Base-by-base conservation (phyloP, 2,888 invertebrate genomes). In the Dynastes hyllus region DNA sequence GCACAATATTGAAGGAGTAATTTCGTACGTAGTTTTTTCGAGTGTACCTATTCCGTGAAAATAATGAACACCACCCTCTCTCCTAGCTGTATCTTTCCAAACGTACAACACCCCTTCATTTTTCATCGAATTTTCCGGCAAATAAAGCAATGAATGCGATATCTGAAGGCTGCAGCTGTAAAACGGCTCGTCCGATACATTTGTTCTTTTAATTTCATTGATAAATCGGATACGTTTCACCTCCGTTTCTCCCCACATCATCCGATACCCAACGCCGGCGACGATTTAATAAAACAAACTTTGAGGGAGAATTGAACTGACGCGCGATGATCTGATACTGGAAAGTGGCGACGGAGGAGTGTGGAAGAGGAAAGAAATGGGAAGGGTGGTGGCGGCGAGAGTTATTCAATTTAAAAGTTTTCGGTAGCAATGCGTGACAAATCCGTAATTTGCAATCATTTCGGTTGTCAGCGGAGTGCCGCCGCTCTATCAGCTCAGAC, bases 371-470 rank as follows among this genome's bases (percentile, higher is more conserved):
- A 70, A 61, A 53, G 27, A 22, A 45, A 70, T 45, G 51, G 63
- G 5, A 58, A 71, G n/a, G 78, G n/a, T 45, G 40, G 66, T 40
- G 75, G 22, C 16, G 27, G 67, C 67, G 81, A 82, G 83, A 84
- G 85, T 85, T 85, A 86, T 88, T 86, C 88, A 89, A 89, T 89
- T 89, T 88, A 88, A 89, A 89, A 89, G 84, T 88, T 88, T 86
- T 81, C 82, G 32, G 87, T 40, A 73, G 88, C 11, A 87, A 88
- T 86, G 89, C 88, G 88, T 87, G 86, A 86, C 89, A 86, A 89
- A 89, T 89, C 87, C 85, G 87, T 86, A 87, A 88, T 88, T 89
- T 84, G 88, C 87, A 86, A 87, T 87, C 85, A 85, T 86, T 85
- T 84, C 80, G 81, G 82, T 80, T 83, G 81, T 80, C 80, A 67